Percentiles rank a stretch among this genome's conserved stretches.
Conservation (phyloP, 2,888 invertebrate genomes). For the Oeneis ivallda region DNA sequence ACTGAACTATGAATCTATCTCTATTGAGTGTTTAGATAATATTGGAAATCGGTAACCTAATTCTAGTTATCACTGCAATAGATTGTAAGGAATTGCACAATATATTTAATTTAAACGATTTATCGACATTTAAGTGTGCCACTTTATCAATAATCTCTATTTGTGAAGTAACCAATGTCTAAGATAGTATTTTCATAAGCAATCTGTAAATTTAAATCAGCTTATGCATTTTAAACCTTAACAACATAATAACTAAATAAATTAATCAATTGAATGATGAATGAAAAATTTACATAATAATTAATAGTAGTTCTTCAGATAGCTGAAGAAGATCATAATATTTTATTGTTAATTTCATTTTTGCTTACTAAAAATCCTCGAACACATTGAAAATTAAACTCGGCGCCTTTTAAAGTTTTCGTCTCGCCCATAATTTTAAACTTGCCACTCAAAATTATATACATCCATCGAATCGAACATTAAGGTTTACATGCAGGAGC, state of each 20-base stretch:
- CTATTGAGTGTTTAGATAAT: slow-evolving; percentile 54
- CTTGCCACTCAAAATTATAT: too few relatives aligned
- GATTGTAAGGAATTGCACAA: slow-evolving; percentile 68
- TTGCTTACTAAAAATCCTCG: too few relatives aligned
- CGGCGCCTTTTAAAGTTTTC: too few relatives aligned
- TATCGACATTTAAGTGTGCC: slow-evolving; percentile 68
- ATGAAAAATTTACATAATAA: too few relatives aligned
- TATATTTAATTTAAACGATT: slow-evolving; percentile 56
- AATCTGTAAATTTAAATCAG: slow-evolving; percentile 48
- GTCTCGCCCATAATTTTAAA: too few relatives aligned
- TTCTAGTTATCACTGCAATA: slow-evolving; percentile 52
- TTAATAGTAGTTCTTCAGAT: too few relatives aligned
- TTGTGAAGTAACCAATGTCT: slow-evolving; percentile 47
- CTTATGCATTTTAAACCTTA: slow-evolving; percentile 22
- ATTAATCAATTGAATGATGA: too few relatives aligned
- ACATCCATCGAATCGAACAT: too few relatives aligned
- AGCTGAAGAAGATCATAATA: too few relatives aligned
- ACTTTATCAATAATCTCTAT: slow-evolving; percentile 60
- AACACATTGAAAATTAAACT: too few relatives aligned
- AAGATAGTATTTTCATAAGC: slow-evolving; percentile 54
- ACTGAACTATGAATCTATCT: slow-evolving; percentile 49
- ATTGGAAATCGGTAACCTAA: slow-evolving; percentile 43
- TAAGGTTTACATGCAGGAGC: slow-evolving; percentile 1
- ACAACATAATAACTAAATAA: background rate
- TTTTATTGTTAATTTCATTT: too few relatives aligned